These are phyloP conservation scores for Leptopterna dolabrata DNA, from an alignment of 2,888 invertebrate species.

Conservation along the genomic window DNA sequence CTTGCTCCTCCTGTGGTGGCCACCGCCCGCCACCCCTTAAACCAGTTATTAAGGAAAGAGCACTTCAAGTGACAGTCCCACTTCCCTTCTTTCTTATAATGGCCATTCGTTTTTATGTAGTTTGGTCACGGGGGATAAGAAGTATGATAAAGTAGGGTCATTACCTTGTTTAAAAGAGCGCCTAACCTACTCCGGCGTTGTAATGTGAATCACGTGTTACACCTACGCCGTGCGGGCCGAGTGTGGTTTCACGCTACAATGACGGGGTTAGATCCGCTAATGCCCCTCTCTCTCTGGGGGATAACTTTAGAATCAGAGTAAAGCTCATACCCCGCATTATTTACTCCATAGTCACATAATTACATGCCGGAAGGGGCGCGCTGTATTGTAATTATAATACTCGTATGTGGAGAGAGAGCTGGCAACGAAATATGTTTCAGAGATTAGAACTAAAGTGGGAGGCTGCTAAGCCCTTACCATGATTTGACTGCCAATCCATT, in stretches of 20 bases:
- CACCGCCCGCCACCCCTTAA: neutral
- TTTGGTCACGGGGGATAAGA: conserved; percentile 38
- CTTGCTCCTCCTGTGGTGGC: conserved; percentile 8
- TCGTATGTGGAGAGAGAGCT: neutral
- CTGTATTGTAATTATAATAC: neutral
- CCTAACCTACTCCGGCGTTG: conserved; percentile 23
- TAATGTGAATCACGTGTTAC: conserved; percentile 49
- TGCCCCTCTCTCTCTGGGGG: neutral
- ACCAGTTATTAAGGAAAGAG: conserved; percentile 49
- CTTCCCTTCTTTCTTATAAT: conserved; percentile 46
- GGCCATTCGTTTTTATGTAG: conserved; percentile 50
- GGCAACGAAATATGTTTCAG: neutral
- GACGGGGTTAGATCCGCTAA: neutral
- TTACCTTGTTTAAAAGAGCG: conserved; percentile 40
- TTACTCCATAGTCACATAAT: neutral
- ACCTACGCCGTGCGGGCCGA: neutral
- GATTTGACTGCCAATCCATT: neutral
- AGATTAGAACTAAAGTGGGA: neutral
- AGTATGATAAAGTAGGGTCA: conserved; percentile 42
- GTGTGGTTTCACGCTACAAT: conserved; percentile 24
- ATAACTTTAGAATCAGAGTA: neutral
- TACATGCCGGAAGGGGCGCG: neutral
- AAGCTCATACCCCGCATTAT: neutral
- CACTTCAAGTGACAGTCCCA: conserved; percentile 49
- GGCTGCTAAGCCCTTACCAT: neutral